Base-by-base conservation (phyloP, 23 tunicate species). In the Ascidia mentula region DNA sequence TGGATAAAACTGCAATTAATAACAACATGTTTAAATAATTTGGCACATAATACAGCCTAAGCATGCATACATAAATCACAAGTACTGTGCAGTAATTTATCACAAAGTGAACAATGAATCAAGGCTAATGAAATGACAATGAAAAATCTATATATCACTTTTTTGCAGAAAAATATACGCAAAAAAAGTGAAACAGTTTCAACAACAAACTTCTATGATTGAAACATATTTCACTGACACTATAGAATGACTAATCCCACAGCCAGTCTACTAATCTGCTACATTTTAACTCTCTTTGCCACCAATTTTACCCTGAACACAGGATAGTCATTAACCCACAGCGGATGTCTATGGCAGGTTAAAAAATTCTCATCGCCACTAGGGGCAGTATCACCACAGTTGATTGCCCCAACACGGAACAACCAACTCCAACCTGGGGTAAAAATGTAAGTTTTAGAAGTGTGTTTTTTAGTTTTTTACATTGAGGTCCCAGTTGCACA, bases 311-410 rank as follows among this genome's bases (percentile, higher is more conserved):
- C 93, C 80, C 87, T 32, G 36, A 90, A 84, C 24, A 75, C 82
- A 34, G 96, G 96, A 76, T 86, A 86, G 81, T 79, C 96, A 59
- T 7, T 12, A 24, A 86, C 83, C 96, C 90, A 90, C 76, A 86
- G 81, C 0, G 96, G 96, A 39, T 73, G 59, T 36, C 90, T 72
- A 69, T 86, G 86, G 40, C 96, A 90, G 22, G 89, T 61, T 59
- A 85, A 75, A 71, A 30, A 90, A 40, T 90, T 90, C 76, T 90
- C 90, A n/a, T 77, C 86, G 13, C 87, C 87, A 80, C 75, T 82
- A 0, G 87, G 83, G 60, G 87, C 74, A 72, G 79, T 72, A 71
- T 31, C 87, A n/a, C 80, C 87, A 82, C 93, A 88, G 71, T 88
- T 45, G 0, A 88, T 82, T 9, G 87, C 82, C n/a, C 83, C 93